Conservation (phyloP, 1,140 invertebrate species). For the Drepana arcuata region DNA sequence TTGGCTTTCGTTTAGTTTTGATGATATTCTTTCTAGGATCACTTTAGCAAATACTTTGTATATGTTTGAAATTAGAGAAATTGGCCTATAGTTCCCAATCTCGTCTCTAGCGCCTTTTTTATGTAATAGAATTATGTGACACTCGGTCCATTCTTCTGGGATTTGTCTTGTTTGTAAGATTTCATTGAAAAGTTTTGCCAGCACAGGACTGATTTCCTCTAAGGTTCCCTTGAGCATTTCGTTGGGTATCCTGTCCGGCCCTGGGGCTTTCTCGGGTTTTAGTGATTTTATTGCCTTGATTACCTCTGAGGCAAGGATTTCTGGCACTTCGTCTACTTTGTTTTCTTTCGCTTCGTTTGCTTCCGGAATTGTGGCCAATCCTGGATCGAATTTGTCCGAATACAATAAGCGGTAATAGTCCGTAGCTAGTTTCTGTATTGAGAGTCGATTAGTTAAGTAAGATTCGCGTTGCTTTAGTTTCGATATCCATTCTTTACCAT, state of each 20-base stretch:
- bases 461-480: not conserved
- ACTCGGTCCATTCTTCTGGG: slow-evolving; percentile 1
- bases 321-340: not conserved
- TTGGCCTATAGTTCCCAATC: slow-evolving; percentile 6
- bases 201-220: slow-evolving; percentile 1
- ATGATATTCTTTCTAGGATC: slow-evolving; percentile 11
- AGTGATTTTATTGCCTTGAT: slow-evolving; percentile 15
- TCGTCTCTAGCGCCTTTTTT: slow-evolving; percentile 1
- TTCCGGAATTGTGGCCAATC: not conserved
- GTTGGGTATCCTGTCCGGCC: slow-evolving; percentile 14
- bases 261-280: slow-evolving; percentile 14
- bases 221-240: slow-evolving; percentile 11
- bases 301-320: slow-evolving; percentile 5
- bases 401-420: slow-evolving; percentile 15
- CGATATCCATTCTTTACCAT: not conserved
- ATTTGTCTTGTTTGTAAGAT: not conserved
- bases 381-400: not conserved
- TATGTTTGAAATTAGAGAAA: slow-evolving; percentile 17
- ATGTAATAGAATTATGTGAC: not conserved
- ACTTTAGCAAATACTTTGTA: slow-evolving; percentile 20
- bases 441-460: not conserved
- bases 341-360: not conserved
- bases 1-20: slow-evolving; percentile 13
- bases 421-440: slow-evolving; percentile 18
- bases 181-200: slow-evolving; percentile 11